Evolutionary conservation across 2,888 invertebrate genomes (phyloP).

Genomic region (Eristalinus sepulchralis): DNA sequence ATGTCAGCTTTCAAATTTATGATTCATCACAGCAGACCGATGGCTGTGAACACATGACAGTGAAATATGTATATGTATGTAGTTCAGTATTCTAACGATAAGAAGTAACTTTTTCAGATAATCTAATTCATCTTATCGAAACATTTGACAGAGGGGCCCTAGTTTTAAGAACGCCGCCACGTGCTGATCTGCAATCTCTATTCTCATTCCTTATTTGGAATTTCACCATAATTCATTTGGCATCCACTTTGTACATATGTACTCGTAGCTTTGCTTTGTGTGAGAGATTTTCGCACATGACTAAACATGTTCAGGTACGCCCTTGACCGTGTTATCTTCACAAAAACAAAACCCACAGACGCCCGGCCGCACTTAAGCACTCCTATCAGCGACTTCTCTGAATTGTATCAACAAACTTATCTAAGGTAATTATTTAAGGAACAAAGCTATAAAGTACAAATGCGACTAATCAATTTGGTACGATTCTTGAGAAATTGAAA

Average conservation of each 20-base stretch:
- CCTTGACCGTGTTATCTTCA: slow-evolving; percentile 21
- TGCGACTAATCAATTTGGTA: background rate
- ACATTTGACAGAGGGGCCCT: background rate
- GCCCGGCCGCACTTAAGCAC: background rate
- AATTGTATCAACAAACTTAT: background rate
- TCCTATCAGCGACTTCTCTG: background rate
- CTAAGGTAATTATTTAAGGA: slow-evolving; percentile 1
- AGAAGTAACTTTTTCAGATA: background rate
- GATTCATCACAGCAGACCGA: background rate
- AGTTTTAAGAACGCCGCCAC: background rate
- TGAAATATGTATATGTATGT: background rate
- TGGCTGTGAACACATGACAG: background rate
- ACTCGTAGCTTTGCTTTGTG: background rate
- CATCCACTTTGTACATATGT: background rate
- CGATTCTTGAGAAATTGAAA: slow-evolving; percentile 1
- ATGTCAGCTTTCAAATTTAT: background rate
- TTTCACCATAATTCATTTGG: background rate
- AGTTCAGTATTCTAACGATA: no score
- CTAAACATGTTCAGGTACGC: slow-evolving; percentile 1
- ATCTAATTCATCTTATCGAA: background rate
- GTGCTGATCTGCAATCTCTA: background rate
- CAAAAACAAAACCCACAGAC: background rate
- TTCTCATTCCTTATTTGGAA: background rate
- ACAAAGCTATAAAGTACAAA: slow-evolving; percentile 5
- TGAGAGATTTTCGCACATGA: background rate